Evolutionary conservation across 2,113 vertebrate species (phyloP).

Genomic region (Phaethon lepturus): DNA sequence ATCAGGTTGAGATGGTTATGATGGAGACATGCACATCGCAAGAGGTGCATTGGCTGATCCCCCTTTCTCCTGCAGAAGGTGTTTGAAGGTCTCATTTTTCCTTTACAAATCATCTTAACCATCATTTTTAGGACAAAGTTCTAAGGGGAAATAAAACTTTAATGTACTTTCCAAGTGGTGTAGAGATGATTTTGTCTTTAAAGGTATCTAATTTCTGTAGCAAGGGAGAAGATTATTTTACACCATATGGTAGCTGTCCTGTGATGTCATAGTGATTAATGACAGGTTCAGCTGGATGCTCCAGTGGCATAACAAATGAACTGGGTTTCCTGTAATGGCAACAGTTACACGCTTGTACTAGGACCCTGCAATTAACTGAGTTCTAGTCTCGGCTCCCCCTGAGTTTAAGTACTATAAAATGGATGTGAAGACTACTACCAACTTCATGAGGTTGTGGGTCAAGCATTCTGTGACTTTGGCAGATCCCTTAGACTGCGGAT

Average conservation of each 20-base stretch:
- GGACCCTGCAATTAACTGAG: slow-evolving; percentile 9
- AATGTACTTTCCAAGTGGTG: not conserved
- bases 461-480: not conserved
- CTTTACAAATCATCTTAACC: not conserved
- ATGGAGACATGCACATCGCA: not conserved
- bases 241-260: slow-evolving; percentile 59
- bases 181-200: slow-evolving; percentile 22
- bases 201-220: slow-evolving; percentile 42
- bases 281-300: slow-evolving; percentile 47
- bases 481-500: not conserved
- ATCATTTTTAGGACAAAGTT: not conserved
- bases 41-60: not conserved
- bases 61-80: not conserved
- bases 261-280: slow-evolving; percentile 64
- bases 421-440: not conserved
- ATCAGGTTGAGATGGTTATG: not conserved
- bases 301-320: slow-evolving; percentile 45
- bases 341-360: not conserved
- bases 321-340: slow-evolving; percentile 40
- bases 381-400: not conserved
- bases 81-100: not conserved
- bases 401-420: not conserved
- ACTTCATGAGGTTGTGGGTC: slow-evolving; percentile 19
- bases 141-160: not conserved
- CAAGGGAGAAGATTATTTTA: slow-evolving; percentile 35